Conservation (phyloP, 2,888 invertebrate species). For the Chouioia cunea region DNA sequence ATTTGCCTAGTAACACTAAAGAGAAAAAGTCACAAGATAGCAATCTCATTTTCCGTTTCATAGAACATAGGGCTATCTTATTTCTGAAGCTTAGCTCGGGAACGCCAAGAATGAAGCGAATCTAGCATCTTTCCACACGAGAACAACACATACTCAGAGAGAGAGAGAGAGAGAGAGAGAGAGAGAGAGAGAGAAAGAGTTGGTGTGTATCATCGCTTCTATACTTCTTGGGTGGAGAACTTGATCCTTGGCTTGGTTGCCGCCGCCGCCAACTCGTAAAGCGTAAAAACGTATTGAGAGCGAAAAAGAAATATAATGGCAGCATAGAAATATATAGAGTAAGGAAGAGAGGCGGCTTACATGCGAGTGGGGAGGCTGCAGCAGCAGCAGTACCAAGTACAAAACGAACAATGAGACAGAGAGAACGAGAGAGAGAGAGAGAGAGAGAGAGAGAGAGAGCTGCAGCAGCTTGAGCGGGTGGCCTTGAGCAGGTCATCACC, state of each 20-base stretch:
- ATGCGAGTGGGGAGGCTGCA: no score
- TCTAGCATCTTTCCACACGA: slow-evolving; percentile 10
- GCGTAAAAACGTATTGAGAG: slow-evolving; percentile 41
- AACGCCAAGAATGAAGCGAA: no score
- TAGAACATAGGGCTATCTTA: no score
- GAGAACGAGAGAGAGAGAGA: slow-evolving; percentile 26
- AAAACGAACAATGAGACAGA: not conserved
- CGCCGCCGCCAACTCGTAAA: not conserved
- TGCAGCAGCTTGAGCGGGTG: slow-evolving; percentile 63
- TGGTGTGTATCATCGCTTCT: slow-evolving; percentile 5
- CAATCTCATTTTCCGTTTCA: no score
- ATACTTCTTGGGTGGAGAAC: no score
- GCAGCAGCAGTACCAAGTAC: no score
- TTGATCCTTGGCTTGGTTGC: no score
- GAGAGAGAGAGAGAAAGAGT: slow-evolving; percentile 34
- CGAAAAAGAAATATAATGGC: slow-evolving; percentile 43
- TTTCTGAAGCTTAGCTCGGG: slow-evolving; percentile 36
- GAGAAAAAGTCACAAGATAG: no score
- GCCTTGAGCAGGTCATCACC: slow-evolving; percentile 69
- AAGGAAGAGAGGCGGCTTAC: slow-evolving; percentile 43
- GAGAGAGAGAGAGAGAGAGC: slow-evolving; percentile 40
- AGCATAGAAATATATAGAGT: slow-evolving; percentile 42
- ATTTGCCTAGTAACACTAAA: no score
- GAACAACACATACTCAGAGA: slow-evolving; percentile 8
- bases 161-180: slow-evolving; percentile 38